Conservation (phyloP, 2,888 invertebrate species). For the Thymelicus sylvestris region DNA sequence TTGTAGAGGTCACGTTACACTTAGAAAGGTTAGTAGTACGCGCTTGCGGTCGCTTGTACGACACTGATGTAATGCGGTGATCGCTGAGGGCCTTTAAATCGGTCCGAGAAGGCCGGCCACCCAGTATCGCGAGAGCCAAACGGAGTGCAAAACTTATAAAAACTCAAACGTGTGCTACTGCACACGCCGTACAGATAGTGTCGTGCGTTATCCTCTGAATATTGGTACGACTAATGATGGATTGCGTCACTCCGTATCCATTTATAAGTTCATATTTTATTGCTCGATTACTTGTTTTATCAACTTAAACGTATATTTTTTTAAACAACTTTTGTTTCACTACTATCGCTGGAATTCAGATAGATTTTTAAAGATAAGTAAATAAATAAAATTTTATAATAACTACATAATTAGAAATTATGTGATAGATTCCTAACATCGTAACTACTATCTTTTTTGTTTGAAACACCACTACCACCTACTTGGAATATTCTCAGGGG, state of each 20-base stretch:
- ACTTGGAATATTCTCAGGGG: too few species aligned
- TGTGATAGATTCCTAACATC: too few species aligned
- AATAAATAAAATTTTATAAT: too few species aligned
- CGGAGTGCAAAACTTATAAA: constrained; percentile 18
- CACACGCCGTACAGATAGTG: not conserved
- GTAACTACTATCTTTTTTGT: too few species aligned
- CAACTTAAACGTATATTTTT: not conserved
- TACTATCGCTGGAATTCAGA: not conserved
- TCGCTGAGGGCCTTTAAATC: constrained; percentile 14
- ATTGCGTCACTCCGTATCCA: constrained; percentile 4
- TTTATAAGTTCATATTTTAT: not conserved
- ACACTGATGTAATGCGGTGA: constrained; percentile 7
- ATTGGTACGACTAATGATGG: not conserved
- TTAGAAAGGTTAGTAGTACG: not conserved
- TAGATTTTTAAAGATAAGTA: too few species aligned
- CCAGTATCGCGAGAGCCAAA: constrained; percentile 2
- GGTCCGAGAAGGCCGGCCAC: constrained; percentile 20
- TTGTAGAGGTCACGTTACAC: constrained; percentile 6
- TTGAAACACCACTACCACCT: too few species aligned
- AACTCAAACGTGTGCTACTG: not conserved
- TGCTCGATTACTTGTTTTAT: not conserved
- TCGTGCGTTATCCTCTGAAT: not conserved
- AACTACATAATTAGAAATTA: too few species aligned
- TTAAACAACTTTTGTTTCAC: not conserved
- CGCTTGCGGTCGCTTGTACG: constrained; percentile 2